A percentile compares a stretch with the other conserved stretches of the same genome.
phyloP scores from a whole-genome alignment of 1,140 invertebrate genomes.

The Steinernema khuongi region DNA sequence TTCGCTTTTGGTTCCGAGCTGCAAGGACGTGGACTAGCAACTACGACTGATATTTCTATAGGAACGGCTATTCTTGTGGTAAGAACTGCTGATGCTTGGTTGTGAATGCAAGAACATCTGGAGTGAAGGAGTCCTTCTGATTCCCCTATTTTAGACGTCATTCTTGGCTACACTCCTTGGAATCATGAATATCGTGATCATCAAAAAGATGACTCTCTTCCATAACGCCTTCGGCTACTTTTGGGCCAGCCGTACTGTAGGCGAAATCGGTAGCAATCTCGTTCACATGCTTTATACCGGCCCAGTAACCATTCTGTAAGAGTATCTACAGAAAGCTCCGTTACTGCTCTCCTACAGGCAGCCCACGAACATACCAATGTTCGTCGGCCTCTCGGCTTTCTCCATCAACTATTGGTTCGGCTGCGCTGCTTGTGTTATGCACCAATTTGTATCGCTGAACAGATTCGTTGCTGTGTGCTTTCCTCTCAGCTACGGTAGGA shows the following conservation, averaged over 20 bases:
- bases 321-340: not conserved
- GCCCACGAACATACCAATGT: not conserved
- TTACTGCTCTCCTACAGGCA: not conserved
- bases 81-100: too few relatives aligned
- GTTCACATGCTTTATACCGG: not conserved
- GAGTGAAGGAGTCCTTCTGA: not conserved
- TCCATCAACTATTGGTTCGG: constrained; percentile 1
- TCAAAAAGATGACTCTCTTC: not conserved
- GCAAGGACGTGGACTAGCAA: not conserved
- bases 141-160: not conserved
- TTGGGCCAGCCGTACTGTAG: not conserved
- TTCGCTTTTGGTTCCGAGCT: not conserved
- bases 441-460: constrained; percentile 1
- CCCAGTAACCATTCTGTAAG: not conserved
- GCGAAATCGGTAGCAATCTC: not conserved
- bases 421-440: not conserved
- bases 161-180: not conserved
- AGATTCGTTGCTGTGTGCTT: not conserved
- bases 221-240: not conserved
- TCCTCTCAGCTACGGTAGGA: not conserved
- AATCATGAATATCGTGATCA: not conserved
- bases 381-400: not conserved
- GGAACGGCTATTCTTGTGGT: not conserved
- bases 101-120: too few relatives aligned
- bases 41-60: not conserved